phyloP scores from a whole-genome alignment of 2,113 vertebrate genomes.

The Hydropotes inermis region DNA sequence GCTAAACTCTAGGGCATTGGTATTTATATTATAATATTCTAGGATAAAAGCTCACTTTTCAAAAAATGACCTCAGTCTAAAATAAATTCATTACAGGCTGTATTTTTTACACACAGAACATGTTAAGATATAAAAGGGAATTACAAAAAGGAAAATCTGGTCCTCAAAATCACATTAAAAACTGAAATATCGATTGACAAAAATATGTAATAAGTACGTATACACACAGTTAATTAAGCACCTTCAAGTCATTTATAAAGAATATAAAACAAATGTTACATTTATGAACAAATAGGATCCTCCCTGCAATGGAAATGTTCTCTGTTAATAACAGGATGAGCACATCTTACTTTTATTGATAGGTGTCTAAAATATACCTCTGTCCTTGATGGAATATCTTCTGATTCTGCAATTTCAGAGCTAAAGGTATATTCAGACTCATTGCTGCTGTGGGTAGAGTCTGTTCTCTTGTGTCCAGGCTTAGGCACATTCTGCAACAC shows the following conservation, averaged over 20 bases:
- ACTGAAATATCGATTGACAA: background rate
- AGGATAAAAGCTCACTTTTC: background rate
- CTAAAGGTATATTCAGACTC: constrained; percentile 97
- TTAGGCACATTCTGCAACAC: constrained; percentile 88
- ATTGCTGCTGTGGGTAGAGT: constrained; percentile 99
- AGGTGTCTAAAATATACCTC: constrained; percentile 84
- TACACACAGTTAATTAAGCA: background rate
- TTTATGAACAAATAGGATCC: background rate
- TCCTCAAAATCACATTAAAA: constrained; percentile 24
- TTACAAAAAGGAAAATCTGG: background rate
- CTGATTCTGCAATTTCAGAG: constrained; percentile 93
- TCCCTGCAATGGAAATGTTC: background rate
- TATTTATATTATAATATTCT: background rate
- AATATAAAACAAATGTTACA: background rate
- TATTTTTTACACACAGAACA: background rate
- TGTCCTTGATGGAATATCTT: constrained; percentile 86
- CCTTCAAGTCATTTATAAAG: background rate
- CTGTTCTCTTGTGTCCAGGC: constrained; percentile 94
- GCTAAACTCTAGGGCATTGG: background rate
- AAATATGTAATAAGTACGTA: background rate
- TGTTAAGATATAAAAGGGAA: background rate
- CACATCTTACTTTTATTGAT: background rate
- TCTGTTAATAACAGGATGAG: background rate
- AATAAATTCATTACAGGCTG: background rate
- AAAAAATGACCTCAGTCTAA: background rate